Evolutionary conservation across 2,888 invertebrate species (phyloP), one percentile per base, ranked within the genome.

Genomic region (Ophion ventricosus): DNA sequence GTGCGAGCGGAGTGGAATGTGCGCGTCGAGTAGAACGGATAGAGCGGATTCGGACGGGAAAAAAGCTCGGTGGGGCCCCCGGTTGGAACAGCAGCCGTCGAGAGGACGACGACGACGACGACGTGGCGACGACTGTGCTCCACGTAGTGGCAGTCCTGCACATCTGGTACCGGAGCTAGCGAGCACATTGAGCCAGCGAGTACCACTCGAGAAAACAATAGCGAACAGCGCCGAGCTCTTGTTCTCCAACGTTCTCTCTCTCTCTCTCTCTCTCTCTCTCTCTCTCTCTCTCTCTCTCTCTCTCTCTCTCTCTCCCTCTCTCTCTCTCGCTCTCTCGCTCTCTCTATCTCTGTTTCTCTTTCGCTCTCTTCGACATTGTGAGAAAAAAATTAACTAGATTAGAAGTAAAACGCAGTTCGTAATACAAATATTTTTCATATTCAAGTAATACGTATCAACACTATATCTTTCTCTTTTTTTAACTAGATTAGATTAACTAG

Each of bases 181-280:
- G 89, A 89, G 89, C 90, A 91, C 92, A 92, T 92, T 92, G 92
- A 92, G 92, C 92, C 91, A 92, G 92, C 91, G 92, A 93, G 93
- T 92, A 90, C 92, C 92, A 93, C 93, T 93, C 88, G 91, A 92
- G 92, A 92, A 93, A 92, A 93, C 92, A 93, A 93, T 92, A 92
- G 92, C 91, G 91, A 92, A 91, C 92, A 92, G 90, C 91, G 83
- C 76, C 80, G 82, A 61, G 82, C 87, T 87, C 87, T 87, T 87
- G 86, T 89, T 88, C 88, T 89, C 87, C 89, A 82, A 82, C 86
- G 86, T 86, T 87, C 81, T 86, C 83, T 76, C 86, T 84, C 84
- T 87, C 87, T 83, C 79, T 79, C 73, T 72, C 75, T 76, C 75
- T 69, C 80, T 67, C 80, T 63, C n/a, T 59, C 40, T 56, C n/a